Percentiles rank a stretch among this genome's conserved stretches.
Conservation (phyloP, 1,140 invertebrate species). For the Papilio polytes region DNA sequence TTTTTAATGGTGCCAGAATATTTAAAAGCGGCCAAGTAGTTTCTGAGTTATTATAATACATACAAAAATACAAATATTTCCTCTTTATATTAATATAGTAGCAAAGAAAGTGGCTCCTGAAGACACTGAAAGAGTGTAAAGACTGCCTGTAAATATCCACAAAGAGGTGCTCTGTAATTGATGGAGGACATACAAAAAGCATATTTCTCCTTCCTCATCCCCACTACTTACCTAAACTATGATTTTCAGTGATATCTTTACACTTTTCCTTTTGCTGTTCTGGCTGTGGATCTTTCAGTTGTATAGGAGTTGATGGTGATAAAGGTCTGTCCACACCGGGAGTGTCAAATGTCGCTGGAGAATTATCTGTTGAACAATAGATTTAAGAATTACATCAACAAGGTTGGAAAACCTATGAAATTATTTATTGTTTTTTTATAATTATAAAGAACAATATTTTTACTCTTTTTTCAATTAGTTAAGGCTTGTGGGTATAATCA, state of each 20-base stretch:
- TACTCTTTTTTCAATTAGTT: too few species aligned
- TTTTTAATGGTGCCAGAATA: too few species aligned
- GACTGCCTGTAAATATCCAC: not conserved
- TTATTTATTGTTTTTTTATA: too few species aligned
- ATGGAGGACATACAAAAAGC: not conserved
- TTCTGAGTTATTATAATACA: too few species aligned
- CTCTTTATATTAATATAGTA: too few species aligned
- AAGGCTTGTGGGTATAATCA: too few species aligned
- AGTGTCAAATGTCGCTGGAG: conserved; percentile 95
- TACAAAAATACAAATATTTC: too few species aligned
- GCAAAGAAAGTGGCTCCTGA: too few species aligned
- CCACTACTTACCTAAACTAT: conserved; percentile 70
- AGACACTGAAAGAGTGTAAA: not conserved
- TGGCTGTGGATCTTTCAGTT: conserved; percentile 39
- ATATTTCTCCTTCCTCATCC: not conserved
- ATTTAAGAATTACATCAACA: not conserved
- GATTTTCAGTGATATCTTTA: conserved; percentile 73
- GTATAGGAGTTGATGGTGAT: conserved; percentile 54
- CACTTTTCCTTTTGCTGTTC: conserved; percentile 51
- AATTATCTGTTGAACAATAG: conserved; percentile 83
- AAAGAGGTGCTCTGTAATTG: too few species aligned
- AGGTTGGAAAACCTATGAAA: too few species aligned
- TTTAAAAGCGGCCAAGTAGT: too few species aligned
- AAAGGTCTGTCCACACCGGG: conserved; percentile 84
- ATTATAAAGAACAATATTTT: too few species aligned